Evolutionary conservation across 1,140 invertebrate genomes (phyloP).

Genomic region (Pristionchus pacificus): DNA sequence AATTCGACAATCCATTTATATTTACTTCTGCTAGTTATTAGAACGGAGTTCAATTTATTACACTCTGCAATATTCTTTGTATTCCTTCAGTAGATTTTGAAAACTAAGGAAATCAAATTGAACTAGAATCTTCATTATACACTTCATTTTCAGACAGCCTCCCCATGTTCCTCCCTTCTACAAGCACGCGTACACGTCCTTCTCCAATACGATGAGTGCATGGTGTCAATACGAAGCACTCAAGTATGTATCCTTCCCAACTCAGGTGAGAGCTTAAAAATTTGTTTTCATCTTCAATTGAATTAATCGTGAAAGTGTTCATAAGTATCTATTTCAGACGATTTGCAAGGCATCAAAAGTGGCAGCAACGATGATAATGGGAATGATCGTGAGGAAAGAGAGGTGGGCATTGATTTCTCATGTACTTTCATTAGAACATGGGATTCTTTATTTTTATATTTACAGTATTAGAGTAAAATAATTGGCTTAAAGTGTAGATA

Average conservation of each 20-base stretch:
- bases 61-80: too few species aligned
- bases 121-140: too few species aligned
- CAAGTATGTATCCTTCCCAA: slow-evolving; percentile 95
- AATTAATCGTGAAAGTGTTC: slow-evolving; percentile 3
- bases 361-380: slow-evolving; percentile 97
- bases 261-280: slow-evolving; percentile 81
- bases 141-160: slow-evolving; percentile 50
- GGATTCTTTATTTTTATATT: too few species aligned
- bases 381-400: slow-evolving; percentile 75
- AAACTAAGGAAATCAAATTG: too few species aligned
- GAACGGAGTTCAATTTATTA: too few species aligned
- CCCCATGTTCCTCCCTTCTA: slow-evolving; percentile 74
- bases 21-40: neutral
- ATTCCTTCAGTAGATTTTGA: slow-evolving; percentile 26
- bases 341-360: slow-evolving; percentile 88
- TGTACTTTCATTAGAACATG: too few species aligned
- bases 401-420: slow-evolving; percentile 54
- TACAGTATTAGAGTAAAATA: neutral
- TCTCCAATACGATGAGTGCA: slow-evolving; percentile 95
- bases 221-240: slow-evolving; percentile 99
- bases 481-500: slow-evolving; percentile 62
- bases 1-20: neutral
- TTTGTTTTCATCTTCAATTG: too few species aligned
- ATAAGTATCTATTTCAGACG: slow-evolving; percentile 64
- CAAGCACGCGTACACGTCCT: slow-evolving; percentile 90